Conservation (phyloP, 2,113 vertebrate genomes). For the Ochotona curzoniae region DNA sequence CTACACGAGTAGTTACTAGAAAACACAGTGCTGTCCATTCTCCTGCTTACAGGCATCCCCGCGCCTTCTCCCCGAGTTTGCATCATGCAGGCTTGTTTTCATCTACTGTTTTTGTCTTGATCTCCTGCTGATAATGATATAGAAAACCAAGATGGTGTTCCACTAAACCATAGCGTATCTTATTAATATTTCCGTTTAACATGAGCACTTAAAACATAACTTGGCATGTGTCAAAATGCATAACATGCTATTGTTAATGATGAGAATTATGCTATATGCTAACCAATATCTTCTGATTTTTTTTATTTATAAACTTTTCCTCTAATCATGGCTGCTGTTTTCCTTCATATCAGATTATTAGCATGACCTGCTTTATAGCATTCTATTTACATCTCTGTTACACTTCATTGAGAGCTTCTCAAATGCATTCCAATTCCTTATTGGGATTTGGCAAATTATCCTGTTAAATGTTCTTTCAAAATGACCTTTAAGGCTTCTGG, state of each 20-base stretch:
- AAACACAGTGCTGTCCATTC: not conserved
- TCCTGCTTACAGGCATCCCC: not conserved
- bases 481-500: constrained; percentile 40
- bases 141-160: not conserved
- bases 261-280: not conserved
- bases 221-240: not conserved
- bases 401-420: constrained; percentile 61
- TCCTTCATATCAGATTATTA: constrained; percentile 43
- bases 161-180: not conserved
- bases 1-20: not conserved
- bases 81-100: too few relatives aligned
- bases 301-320: not conserved
- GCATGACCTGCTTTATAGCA: not conserved
- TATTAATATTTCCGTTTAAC: not conserved
- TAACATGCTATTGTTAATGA: not conserved
- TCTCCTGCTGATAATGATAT: not conserved
- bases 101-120: not conserved
- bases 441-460: constrained; percentile 68
- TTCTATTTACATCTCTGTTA: constrained; percentile 33
- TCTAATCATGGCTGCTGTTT: not conserved
- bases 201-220: not conserved
- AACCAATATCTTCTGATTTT: not conserved
- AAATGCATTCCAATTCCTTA: constrained; percentile 54
- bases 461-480: constrained; percentile 44
- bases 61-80: not conserved